Conservation (phyloP, 2,797 vertebrate species). For the Nannoperca australis region DNA sequence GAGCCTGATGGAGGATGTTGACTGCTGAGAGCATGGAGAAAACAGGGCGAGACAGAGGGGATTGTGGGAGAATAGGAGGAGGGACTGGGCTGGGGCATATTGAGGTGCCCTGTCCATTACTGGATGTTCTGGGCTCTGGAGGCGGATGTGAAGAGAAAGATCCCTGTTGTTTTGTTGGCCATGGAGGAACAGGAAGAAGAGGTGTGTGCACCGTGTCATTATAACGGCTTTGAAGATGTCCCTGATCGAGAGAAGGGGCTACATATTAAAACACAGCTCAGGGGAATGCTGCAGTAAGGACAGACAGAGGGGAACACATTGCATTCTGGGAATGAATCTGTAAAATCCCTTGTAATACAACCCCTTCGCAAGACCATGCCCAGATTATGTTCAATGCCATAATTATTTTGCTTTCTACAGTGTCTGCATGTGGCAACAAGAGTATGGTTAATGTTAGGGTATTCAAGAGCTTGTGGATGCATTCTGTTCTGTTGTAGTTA, state of each 20-base stretch:
- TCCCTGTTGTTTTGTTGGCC: slow-evolving; percentile 70
- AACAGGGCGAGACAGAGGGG: slow-evolving; percentile 57
- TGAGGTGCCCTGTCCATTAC: slow-evolving; percentile 72
- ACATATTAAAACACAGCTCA: slow-evolving; percentile 48
- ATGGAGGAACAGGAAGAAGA: slow-evolving; percentile 53
- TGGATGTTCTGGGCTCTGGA: slow-evolving; percentile 45
- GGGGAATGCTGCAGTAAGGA: slow-evolving; percentile 32
- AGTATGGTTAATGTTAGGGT: no score
- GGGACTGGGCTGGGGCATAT: slow-evolving; percentile 33
- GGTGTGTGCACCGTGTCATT: slow-evolving; percentile 73
- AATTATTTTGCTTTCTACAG: neutral
- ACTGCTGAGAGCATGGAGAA: slow-evolving; percentile 79
- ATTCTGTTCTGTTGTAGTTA: no score
- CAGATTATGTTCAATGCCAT: neutral
- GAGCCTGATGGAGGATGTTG: slow-evolving; percentile 80
- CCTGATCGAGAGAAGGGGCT: slow-evolving; percentile 72
- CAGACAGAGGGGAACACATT: slow-evolving; percentile 8
- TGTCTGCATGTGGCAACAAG: neutral
- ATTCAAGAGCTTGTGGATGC: no score
- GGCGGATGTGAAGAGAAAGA: slow-evolving; percentile 54
- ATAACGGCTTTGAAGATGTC: slow-evolving; percentile 89
- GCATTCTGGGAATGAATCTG: slow-evolving; percentile 26
- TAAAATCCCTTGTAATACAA: slow-evolving; percentile 2
- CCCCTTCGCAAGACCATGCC: neutral
- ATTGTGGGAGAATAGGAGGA: slow-evolving; percentile 39